Evolutionary conservation across 2,888 invertebrate genomes (phyloP), one percentile per base, ranked within the genome.

Genomic region (Drosophila testacea): DNA sequence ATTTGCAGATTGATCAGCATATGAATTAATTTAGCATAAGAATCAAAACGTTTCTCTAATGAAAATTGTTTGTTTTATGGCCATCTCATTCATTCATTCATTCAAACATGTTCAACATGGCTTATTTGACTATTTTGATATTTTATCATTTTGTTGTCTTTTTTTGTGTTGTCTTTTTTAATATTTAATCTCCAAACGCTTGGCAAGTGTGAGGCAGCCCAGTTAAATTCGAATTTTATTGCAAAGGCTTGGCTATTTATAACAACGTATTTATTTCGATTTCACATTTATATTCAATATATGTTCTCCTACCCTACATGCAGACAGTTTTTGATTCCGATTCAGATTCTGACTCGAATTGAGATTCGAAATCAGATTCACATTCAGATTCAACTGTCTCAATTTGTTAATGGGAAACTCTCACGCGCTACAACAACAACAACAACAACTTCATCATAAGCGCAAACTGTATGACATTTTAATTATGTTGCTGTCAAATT

Each of bases 401-500:
- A 72, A 78, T 83, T 80, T 74, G 69, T 83, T 85, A 78, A 84
- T 84, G 85, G 80, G 65, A 62, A 66, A 50, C 64, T 76, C 80
- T 80, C 79, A 81, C 83, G 76, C 73, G 76, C 72, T 50, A 48
- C 52, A 66, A 41, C 32, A 51, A 55, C 44, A 72, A 50, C 48
- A 60, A 34, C 34, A 38, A 38, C 28, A 39, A 38, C 57, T 50
- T 13, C 36, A 44, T 34, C 46, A 38, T 46, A 44, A 52, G 36
- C 55, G 66, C 79, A 73, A 70, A 42, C 71, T 46, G 76, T 73
- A 82, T 86, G 87, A 87, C 86, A 87, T 88, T 83, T 87, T 88
- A 87, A 88, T 87, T 87, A 88, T 88, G 88, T 77, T 84, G 65
- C 87, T 87, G 87, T 86, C 88, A 86, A 81, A 82, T 69, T 71